Evolutionary conservation across 2,113 vertebrate species (phyloP), one percentile per base, ranked within the genome.

Genomic region (Rhinolophus ferrumequinum): DNA sequence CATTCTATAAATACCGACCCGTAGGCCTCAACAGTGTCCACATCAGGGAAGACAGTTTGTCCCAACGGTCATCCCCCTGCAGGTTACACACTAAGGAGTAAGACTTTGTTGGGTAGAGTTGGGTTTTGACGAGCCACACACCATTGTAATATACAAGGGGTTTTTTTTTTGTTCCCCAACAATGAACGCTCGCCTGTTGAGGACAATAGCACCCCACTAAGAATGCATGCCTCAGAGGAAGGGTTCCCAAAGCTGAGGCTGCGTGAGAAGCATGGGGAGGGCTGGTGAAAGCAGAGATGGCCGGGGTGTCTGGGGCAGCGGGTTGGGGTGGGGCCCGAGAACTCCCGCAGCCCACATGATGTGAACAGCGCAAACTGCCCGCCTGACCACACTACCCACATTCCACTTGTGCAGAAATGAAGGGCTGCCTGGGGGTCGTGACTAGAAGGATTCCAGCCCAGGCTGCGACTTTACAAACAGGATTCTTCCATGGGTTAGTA

Each of bases 11-110:
- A 41, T 15, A 19, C 18, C 87, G 35, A 54, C 6, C 4, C n/a
- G 9, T 24, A 62, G 52, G 86, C 47, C 22, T 91, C 79, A 50
- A 13, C 58, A 67, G 21, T 8, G n/a, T 70, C 58, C 66, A 76
- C 12, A 24, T 38, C 64, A 52, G 33, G 26, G 69, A 85, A 64
- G 72, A 26, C 52, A 72, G 15, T 28, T 77, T 35, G 30, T 75
- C 18, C 54, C 72, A 62, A 60, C 50, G 0, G 0, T 4, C 22
- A 4, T 22, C 28, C 30, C 5, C 3, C 8, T 9, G 1, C 5
- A 16, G 10, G 38, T 16, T 66, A 24, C 66, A 69, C 80, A 67
- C 26, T 16, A 33, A 64, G 19, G 21, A 82, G 50, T 15, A 60
- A 79, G 66, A 10, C 30, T 62, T 44, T 60, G 52, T 19, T 33